Conservation (phyloP, 2,113 vertebrate species). For the Odocoileus hemionus region DNA sequence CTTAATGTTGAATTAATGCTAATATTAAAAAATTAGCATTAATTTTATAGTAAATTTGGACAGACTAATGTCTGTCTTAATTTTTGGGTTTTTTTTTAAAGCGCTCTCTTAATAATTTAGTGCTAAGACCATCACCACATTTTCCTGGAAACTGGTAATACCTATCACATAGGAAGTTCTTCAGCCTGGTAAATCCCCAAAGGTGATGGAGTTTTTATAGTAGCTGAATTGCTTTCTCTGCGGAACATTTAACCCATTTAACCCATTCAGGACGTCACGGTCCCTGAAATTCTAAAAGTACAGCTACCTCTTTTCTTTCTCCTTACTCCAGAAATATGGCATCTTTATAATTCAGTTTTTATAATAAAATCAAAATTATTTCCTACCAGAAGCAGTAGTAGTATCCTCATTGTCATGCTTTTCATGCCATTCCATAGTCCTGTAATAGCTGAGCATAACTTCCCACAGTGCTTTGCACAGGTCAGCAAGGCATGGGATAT, state of each 20-base stretch:
- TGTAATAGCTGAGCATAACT: slow-evolving; percentile 98
- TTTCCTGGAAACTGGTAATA: neutral
- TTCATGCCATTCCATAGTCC: slow-evolving; percentile 98
- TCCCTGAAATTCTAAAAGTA: slow-evolving; percentile 38
- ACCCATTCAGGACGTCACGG: slow-evolving; percentile 74
- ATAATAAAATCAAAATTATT: neutral
- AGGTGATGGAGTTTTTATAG: neutral
- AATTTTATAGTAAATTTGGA: slow-evolving; percentile 5
- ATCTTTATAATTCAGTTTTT: neutral
- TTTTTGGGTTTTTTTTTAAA: neutral
- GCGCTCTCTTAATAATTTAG: neutral
- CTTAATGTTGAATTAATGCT: neutral
- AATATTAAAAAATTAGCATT: neutral
- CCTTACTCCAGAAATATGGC: neutral
- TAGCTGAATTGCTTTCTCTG: neutral
- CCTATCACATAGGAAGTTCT: neutral
- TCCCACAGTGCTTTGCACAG: slow-evolving; percentile 99
- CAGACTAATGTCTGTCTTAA: neutral
- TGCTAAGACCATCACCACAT: neutral
- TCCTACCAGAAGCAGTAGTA: slow-evolving; percentile 84
- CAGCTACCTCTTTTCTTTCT: slow-evolving; percentile 51
- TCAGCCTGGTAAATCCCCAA: neutral
- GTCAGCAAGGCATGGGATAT: slow-evolving; percentile 97
- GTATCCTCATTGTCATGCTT: slow-evolving; percentile 86
- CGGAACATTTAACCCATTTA: neutral